Percentiles rank a stretch among this genome's conserved stretches.
phyloP scores from a whole-genome alignment of 92 coral and sea anemone species.

The Heliopora coerulea region DNA sequence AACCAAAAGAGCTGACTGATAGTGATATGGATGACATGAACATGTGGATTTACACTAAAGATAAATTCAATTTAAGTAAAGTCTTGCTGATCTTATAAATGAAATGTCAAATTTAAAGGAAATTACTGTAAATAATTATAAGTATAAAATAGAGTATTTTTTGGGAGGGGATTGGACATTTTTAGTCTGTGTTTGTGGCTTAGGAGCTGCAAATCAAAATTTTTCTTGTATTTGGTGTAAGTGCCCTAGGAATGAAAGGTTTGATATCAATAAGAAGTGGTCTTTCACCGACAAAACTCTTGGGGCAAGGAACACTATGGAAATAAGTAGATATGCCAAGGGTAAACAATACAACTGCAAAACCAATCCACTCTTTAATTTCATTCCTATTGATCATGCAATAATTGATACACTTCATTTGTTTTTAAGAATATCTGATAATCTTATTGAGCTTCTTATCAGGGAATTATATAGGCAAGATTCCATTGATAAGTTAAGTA shows the following conservation, averaged over 20 bases:
- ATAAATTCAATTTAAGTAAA: slow-evolving; percentile 11
- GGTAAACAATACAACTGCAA: slow-evolving; percentile 19
- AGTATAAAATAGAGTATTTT: slow-evolving; percentile 41
- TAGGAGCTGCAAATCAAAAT: slow-evolving; percentile 51
- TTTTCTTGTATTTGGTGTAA: slow-evolving; percentile 52
- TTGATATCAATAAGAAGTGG: slow-evolving; percentile 11
- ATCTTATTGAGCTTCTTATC: slow-evolving; percentile 49
- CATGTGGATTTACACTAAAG: slow-evolving; percentile 29
- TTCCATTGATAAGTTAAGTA: background rate
- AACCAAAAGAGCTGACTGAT: slow-evolving; percentile 12
- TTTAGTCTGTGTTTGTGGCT: slow-evolving; percentile 53
- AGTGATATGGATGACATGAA: slow-evolving; percentile 29
- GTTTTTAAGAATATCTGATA: slow-evolving; percentile 61
- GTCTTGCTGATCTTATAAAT: background rate
- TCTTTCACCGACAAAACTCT: slow-evolving; percentile 14
- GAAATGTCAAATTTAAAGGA: slow-evolving; percentile 31
- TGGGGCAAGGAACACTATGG: slow-evolving; percentile 22
- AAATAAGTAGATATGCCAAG: slow-evolving; percentile 5
- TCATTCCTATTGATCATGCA: slow-evolving; percentile 59
- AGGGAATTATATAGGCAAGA: slow-evolving; percentile 31
- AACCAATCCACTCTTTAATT: slow-evolving; percentile 35
- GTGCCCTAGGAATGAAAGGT: slow-evolving; percentile 42
- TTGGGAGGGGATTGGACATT: slow-evolving; percentile 58
- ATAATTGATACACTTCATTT: slow-evolving; percentile 58
- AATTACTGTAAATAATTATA: slow-evolving; percentile 8